phyloP scores from a whole-genome alignment of 2,797 vertebrate genomes.

The Aratinga solstitialis region DNA sequence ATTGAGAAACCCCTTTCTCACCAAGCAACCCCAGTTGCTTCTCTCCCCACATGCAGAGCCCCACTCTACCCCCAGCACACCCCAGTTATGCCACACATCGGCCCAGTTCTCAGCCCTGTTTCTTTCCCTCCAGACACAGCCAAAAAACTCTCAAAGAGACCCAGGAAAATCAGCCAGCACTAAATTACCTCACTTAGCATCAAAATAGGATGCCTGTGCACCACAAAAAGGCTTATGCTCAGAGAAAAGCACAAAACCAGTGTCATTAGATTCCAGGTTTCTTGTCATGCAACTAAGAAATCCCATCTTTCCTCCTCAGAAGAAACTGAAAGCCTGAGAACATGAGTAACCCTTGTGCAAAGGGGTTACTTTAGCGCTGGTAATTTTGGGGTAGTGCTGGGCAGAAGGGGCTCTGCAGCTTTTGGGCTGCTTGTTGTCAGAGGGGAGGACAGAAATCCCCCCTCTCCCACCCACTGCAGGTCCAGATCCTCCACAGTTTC shows the following conservation, averaged over 20 bases:
- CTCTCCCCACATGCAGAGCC: background rate
- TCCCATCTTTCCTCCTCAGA: background rate
- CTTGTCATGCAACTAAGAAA: background rate
- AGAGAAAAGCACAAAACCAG: background rate
- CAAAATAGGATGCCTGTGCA: conserved; percentile 3
- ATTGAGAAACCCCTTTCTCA: background rate
- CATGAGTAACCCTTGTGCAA: fast-evolving
- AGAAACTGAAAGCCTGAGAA: background rate
- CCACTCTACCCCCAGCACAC: background rate
- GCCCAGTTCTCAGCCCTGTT: background rate
- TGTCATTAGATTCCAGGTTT: background rate
- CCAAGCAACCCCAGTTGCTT: background rate
- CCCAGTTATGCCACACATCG: fast-evolving
- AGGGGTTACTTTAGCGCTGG: background rate
- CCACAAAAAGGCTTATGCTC: background rate
- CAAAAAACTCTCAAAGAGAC: background rate
- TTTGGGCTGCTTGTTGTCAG: no score
- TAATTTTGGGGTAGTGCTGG: background rate
- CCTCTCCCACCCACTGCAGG: background rate
- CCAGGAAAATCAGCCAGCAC: background rate
- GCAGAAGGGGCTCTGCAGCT: background rate
- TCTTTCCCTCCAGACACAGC: background rate
- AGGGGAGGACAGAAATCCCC: background rate
- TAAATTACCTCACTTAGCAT: conserved; percentile 30
- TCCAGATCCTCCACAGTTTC: background rate